Conservation (phyloP, 1,140 invertebrate species). For the Tigriopus japonicus region DNA sequence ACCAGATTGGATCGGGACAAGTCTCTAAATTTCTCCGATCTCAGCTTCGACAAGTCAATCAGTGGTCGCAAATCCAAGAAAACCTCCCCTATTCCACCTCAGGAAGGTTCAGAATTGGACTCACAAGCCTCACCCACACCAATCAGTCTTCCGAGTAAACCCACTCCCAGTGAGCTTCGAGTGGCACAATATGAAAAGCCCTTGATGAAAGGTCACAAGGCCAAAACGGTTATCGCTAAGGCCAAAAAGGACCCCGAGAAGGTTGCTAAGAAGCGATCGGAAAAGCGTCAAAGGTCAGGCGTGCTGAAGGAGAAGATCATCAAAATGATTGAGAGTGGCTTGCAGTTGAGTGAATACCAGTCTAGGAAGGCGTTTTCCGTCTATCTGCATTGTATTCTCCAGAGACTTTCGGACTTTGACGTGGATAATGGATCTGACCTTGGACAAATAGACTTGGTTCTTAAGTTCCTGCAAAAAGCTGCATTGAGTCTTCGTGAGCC, state of each 20-base stretch:
- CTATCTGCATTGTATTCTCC: constrained; percentile 12
- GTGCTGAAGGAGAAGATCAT: constrained; percentile 10
- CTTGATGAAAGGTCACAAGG: background rate
- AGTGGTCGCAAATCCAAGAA: background rate
- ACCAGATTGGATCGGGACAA: background rate
- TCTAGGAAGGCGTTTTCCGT: constrained; percentile 12
- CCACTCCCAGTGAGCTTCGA: constrained; percentile 4
- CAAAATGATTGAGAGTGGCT: constrained; percentile 13
- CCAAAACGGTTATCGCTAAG: background rate
- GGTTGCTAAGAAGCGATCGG: constrained; percentile 1
- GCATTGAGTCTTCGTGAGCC: constrained; percentile 13
- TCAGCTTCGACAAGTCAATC: no score
- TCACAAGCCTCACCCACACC: background rate
- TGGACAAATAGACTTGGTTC: constrained; percentile 10
- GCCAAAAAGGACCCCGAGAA: constrained; percentile 11
- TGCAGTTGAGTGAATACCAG: constrained; percentile 14
- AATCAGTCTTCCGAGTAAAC: background rate
- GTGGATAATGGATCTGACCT: background rate
- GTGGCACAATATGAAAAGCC: constrained; percentile 14
- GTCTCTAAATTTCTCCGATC: no score
- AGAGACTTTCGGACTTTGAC: constrained; percentile 10
- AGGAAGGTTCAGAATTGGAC: background rate
- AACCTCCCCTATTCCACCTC: background rate
- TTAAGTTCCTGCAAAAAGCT: constrained; percentile 14
- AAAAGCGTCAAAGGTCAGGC: constrained; percentile 4